Evolutionary conservation across 2,113 vertebrate genomes (phyloP).

Genomic region (Cyphomyrus plagiostoma): DNA sequence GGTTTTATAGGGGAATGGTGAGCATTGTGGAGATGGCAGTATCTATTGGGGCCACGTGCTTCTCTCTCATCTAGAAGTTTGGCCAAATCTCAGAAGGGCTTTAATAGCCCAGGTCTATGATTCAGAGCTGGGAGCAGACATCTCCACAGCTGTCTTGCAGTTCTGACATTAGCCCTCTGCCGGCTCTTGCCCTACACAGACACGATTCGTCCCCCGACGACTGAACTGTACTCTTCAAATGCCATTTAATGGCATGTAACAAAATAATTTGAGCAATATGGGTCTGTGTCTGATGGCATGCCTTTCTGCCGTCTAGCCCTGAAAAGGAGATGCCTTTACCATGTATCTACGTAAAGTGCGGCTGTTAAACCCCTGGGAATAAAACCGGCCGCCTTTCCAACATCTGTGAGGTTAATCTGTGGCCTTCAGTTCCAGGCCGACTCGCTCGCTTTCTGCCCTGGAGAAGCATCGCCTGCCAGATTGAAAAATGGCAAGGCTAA

Average conservation of each 20-base stretch:
- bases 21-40: background rate
- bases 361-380: conserved; percentile 57
- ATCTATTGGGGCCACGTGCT: background rate
- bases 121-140: background rate
- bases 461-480: conserved; percentile 87
- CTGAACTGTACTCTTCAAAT: background rate
- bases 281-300: background rate
- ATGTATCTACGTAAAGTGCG: conserved; percentile 41
- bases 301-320: background rate
- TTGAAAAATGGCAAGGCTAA: conserved; percentile 88
- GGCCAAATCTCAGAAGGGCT: background rate
- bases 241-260: background rate
- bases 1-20: background rate
- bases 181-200: background rate
- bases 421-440: conserved; percentile 59
- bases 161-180: background rate
- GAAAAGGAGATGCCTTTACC: background rate
- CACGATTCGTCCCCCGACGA: background rate
- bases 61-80: background rate
- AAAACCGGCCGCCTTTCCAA: conserved; percentile 49
- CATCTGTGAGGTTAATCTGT: conserved; percentile 64
- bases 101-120: background rate
- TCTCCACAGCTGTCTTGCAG: background rate
- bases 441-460: conserved; percentile 83
- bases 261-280: background rate